Conservation (phyloP, 1,140 invertebrate species). For the Tetranychus cinnabarinus region DNA sequence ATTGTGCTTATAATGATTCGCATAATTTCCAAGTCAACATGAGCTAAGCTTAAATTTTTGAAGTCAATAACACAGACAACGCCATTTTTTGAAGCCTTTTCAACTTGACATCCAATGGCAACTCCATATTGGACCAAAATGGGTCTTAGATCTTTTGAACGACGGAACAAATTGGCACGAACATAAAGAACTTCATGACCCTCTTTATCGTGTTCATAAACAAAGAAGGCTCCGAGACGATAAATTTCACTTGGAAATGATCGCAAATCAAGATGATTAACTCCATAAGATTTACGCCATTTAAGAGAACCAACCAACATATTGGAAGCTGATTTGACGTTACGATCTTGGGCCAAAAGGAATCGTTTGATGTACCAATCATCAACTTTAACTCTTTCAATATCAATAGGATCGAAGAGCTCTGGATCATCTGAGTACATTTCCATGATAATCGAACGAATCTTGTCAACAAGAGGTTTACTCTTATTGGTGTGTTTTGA, state of each 20-base stretch:
- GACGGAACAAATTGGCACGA: background rate
- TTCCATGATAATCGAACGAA: background rate
- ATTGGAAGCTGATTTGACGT: constrained; percentile 2
- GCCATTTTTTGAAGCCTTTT: background rate
- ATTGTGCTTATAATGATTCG: constrained; percentile 8
- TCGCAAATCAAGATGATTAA: background rate
- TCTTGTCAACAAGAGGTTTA: background rate
- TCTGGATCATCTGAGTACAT: background rate
- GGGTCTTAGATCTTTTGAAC: background rate
- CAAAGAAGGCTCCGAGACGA: constrained; percentile 5
- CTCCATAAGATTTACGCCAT: background rate
- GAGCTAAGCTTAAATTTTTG: background rate
- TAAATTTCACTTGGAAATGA: constrained; percentile 10
- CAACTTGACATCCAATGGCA: background rate
- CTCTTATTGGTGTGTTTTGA: background rate
- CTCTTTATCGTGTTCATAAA: constrained; percentile 3
- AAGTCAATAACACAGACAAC: constrained; percentile 7
- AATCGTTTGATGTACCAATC: constrained; percentile 12
- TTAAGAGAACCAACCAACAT: constrained; percentile 20
- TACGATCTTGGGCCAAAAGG: constrained; percentile 4
- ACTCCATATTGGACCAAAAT: background rate
- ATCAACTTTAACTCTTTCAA: constrained; percentile 8
- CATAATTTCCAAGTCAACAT: constrained; percentile 11
- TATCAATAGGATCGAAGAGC: constrained; percentile 2
- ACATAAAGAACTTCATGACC: constrained; percentile 9